Base-by-base conservation (phyloP, 2,888 invertebrate species). In the Eucriotettix oculatus region DNA sequence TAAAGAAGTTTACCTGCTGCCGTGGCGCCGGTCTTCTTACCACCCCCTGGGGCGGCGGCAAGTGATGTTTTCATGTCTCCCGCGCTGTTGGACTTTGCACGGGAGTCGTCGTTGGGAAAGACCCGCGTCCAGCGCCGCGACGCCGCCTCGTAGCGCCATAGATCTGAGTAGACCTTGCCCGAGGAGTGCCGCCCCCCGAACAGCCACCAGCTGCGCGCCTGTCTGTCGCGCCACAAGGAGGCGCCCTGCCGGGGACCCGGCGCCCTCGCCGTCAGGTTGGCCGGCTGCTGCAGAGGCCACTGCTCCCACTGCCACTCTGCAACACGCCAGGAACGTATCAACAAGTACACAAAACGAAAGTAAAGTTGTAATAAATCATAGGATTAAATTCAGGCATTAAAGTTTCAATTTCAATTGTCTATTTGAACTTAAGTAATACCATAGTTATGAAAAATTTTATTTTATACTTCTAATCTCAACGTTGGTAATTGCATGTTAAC, bases 131-230 rank as follows among this genome's bases (percentile, higher is more conserved):
- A 64, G 10, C 9, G 16, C 16, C 59, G 43, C 10, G 52, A 17
- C 29, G 12, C 53, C 10, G 58, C 52, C 48, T 60, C 58, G 43
- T 64, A 64, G 10, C 60, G 60, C 64, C 64, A 64, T 12, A 64
- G 57, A 42, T 64, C 64, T 9, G 58, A 59, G 61, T 61, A 62
- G 16, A 55, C 43, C 16, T 62, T 63, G 16, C 53, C 56, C 11
- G 52, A 40, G n/a, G 44, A 44, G 16, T 48, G 48, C 48, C 48
- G 12, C 14, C 48, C 48, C 14, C 48, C 48, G n/a, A 48, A 48
- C 48, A 48, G 48, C 48, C 48, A 48, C 48, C 48, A 48, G n/a
- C 14, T 14, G 5, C 48, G 12, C 14, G 14, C 48, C 14, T 12
- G 14, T 12, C 48, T 12, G 48, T 48, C 48, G 14, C 48, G 12